Conservation (phyloP, 2,888 invertebrate genomes). For the Actias luna region DNA sequence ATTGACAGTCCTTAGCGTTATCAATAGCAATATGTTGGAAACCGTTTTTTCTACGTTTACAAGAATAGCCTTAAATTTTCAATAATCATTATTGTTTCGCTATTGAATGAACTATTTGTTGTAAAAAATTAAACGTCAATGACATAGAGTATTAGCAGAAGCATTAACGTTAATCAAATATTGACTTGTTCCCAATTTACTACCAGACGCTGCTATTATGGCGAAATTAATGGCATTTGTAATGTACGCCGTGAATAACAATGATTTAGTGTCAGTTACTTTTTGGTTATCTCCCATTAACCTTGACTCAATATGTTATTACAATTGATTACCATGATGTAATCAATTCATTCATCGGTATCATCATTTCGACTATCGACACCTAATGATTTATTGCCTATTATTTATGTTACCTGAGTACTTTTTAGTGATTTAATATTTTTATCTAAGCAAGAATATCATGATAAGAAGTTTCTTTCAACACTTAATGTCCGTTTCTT, state of each 20-base stretch:
- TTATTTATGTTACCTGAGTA: not conserved
- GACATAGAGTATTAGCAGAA: not conserved
- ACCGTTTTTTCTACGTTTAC: no score
- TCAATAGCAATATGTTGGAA: no score
- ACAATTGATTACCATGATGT: not conserved
- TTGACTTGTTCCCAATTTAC: not conserved
- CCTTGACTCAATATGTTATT: not conserved
- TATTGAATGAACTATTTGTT: not conserved
- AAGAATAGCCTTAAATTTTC: no score
- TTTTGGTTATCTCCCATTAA: not conserved
- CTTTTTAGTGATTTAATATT: not conserved
- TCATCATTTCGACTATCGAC: not conserved
- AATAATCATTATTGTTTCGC: no score
- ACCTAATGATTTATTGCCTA: not conserved
- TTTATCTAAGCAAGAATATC: not conserved
- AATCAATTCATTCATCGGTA: not conserved
- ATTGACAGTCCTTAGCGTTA: no score
- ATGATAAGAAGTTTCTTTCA: not conserved
- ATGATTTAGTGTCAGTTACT: conserved; percentile 3
- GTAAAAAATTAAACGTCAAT: not conserved
- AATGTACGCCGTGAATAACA: conserved; percentile 21
- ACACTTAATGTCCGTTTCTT: not conserved
- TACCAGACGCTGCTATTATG: not conserved
- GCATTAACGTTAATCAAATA: not conserved
- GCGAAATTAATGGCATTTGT: conserved; percentile 12